A percentile compares a stretch with the other conserved stretches of the same genome.
phyloP scores from a whole-genome alignment of 1,140 invertebrate genomes.

The Vanessa atalanta region DNA sequence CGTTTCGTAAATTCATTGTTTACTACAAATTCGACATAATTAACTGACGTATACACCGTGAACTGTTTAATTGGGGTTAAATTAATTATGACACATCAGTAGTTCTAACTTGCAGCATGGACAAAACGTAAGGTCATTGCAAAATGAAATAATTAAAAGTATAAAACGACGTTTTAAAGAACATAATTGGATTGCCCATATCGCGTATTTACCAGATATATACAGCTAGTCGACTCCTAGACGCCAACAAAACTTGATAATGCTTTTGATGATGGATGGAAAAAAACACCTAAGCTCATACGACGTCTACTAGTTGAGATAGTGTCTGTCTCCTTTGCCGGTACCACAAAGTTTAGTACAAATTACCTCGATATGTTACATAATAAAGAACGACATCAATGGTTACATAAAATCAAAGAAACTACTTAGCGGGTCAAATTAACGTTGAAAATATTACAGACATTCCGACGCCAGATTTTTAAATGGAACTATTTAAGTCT shows the following conservation, averaged over 20 bases:
- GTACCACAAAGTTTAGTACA: too few species aligned
- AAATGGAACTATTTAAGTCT: conserved; percentile 35
- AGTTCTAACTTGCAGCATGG: conserved; percentile 27
- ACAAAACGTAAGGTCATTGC: neutral
- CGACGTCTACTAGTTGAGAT: too few species aligned
- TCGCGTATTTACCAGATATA: too few species aligned
- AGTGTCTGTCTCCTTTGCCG: too few species aligned
- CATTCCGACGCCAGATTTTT: conserved; percentile 30
- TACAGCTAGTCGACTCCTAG: too few species aligned
- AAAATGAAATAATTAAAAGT: neutral
- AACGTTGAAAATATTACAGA: conserved; percentile 36
- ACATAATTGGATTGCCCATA: too few species aligned
- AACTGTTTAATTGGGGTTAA: conserved; percentile 74
- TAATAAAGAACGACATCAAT: neutral
- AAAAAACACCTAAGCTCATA: too few species aligned
- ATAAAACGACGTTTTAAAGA: too few species aligned
- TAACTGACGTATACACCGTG: conserved; percentile 40
- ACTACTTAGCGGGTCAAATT: conserved; percentile 26
- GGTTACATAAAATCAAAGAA: conserved; percentile 29
- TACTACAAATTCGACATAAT: neutral
- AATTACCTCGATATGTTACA: neutral
- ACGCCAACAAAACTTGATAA: too few species aligned
- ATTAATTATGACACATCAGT: conserved; percentile 62
- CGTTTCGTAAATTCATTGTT: neutral
- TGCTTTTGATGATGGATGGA: too few species aligned